phyloP scores from a whole-genome alignment of 2,113 vertebrate genomes.

The Galeopterus variegatus region DNA sequence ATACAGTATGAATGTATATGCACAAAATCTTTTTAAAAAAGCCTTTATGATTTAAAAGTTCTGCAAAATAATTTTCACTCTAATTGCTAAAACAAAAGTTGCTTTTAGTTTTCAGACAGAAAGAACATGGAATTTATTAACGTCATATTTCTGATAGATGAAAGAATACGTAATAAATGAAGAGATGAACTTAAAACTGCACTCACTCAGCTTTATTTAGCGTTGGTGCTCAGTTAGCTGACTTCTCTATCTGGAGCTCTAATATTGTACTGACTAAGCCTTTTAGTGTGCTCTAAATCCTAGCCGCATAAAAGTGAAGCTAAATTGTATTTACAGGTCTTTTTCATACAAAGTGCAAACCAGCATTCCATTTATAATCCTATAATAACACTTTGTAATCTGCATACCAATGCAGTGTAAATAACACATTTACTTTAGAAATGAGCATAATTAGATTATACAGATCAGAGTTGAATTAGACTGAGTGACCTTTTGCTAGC shows the following conservation, averaged over 20 bases:
- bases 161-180: conserved; percentile 38
- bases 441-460: conserved; percentile 81
- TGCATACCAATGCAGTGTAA: conserved; percentile 74
- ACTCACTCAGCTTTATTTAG: conserved; percentile 62
- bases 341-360: conserved; percentile 80
- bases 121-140: conserved; percentile 73
- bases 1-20: conserved; percentile 57
- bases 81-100: conserved; percentile 71
- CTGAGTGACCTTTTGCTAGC: conserved; percentile 76
- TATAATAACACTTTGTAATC: conserved; percentile 74
- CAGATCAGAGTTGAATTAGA: conserved; percentile 73
- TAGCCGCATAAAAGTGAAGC: conserved; percentile 59
- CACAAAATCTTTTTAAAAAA: conserved; percentile 50
- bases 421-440: conserved; percentile 79
- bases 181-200: conserved; percentile 66
- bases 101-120: conserved; percentile 69
- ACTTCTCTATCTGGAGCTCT: conserved; percentile 73
- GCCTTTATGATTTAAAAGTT: conserved; percentile 66
- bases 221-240: conserved; percentile 60
- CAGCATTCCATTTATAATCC: conserved; percentile 78
- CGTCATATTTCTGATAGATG: conserved; percentile 60
- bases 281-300: conserved; percentile 72
- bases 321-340: conserved; percentile 77
- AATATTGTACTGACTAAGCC: conserved; percentile 72
- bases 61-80: conserved; percentile 41